Conservation (phyloP, 2,113 vertebrate species). For the Aspiorhynchus laticeps region DNA sequence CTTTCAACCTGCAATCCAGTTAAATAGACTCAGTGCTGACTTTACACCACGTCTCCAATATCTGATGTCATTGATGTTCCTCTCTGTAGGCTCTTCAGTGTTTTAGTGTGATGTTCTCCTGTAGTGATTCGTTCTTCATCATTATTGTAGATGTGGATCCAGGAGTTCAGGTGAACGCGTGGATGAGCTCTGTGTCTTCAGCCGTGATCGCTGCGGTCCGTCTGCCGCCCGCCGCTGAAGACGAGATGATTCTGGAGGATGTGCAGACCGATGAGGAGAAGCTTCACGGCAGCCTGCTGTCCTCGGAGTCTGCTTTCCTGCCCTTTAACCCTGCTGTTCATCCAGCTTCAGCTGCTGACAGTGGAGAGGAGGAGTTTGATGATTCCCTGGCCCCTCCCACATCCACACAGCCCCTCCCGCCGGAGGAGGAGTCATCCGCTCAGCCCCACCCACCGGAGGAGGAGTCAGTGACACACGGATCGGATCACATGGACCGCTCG, state of each 20-base stretch:
- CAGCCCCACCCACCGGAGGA: background rate
- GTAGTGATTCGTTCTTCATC: background rate
- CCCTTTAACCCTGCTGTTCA: constrained; percentile 78
- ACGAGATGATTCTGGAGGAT: constrained; percentile 86
- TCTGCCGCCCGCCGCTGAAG: constrained; percentile 66
- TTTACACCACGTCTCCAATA: no score
- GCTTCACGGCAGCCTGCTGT: constrained; percentile 86
- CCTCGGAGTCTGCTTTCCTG: constrained; percentile 92
- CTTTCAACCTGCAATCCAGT: background rate
- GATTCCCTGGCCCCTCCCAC: constrained; percentile 68
- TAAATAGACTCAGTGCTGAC: background rate
- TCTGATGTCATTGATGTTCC: no score
- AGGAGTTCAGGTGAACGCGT: constrained; percentile 83
- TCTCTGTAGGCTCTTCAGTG: background rate
- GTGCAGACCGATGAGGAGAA: constrained; percentile 92
- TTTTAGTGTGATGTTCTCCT: background rate
- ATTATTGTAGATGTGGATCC: constrained; percentile 71
- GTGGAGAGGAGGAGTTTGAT: constrained; percentile 74
- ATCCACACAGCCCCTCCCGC: no score
- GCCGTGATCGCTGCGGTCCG: constrained; percentile 54
- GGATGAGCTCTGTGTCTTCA: constrained; percentile 81
- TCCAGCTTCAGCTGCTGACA: constrained; percentile 67
- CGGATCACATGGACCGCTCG: background rate
- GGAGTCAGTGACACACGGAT: constrained; percentile 18
- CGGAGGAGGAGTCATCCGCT: no score